Base-by-base conservation (phyloP, 2,888 invertebrate species). In the Incurvaria masculella region DNA sequence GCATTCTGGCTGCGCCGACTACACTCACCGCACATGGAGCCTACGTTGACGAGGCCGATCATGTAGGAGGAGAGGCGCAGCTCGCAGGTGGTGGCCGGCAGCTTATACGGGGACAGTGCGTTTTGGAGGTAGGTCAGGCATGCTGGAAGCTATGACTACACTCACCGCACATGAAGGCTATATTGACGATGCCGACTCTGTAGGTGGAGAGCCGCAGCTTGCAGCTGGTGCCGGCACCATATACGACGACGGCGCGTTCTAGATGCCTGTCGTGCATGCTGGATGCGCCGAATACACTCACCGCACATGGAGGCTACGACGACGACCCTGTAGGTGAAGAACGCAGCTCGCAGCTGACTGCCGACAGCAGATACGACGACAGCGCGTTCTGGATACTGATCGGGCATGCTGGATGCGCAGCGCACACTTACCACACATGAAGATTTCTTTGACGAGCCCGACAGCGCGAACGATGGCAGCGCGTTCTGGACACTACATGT, bases 301-400 rank as follows among this genome's bases (percentile, higher is more conserved):
- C 87, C 89, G 45, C 85, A 71, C 71, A 90, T 82, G 55, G 89
- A 88, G 1, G 84, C 81, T 59, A 88, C 85, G 59, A 88, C 89
- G 48, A 89, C 79, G 38, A 84, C 82, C 59, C 87, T 81, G 49
- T 81, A 78, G 0, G 87, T 86, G 10, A 81, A 75, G 10, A 89
- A 73, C 14, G 59, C 23, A 90, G 76, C 57, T 89, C 89, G 59
- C 88, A 88, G 51, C 83, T 79, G 2, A 88, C 88, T 0, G 87
- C 84, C 1, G 89, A 87, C 44, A 90, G 68, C 27, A 88, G 82
- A 63, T 88, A 89, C 0, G 89, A 86, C 60, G 87, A 81, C 2
- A 85, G 69, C 48, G 84, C 84, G 66, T 85, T 86, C 64, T 87
- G 83, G 42, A 85, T 81, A 21, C 86, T 65, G 61, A 86, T 82